A percentile compares a stretch with the other conserved stretches of the same genome.
Conservation (phyloP, 2,113 vertebrate genomes). For the Opisthocomus hoazin region DNA sequence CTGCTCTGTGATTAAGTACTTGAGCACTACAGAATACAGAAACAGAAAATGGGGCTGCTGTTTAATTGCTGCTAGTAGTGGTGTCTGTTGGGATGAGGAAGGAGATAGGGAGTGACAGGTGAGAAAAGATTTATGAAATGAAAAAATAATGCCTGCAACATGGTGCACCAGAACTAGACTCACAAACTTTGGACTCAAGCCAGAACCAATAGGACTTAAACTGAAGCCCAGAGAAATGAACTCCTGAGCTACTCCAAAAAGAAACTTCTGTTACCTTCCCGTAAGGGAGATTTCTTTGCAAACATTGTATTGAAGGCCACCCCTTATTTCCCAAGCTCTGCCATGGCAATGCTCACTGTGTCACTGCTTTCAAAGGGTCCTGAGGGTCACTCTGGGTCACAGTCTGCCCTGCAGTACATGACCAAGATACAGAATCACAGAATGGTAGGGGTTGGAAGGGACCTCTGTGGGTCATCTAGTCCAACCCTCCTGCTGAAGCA, state of each 20-base stretch:
- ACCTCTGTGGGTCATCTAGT: too few relatives aligned
- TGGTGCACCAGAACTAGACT: neutral
- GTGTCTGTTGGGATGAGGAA: neutral
- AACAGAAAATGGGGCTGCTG: neutral
- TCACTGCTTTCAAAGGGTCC: neutral
- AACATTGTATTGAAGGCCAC: neutral
- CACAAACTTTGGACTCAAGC: neutral
- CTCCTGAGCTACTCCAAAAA: neutral
- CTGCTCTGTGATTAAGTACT: neutral
- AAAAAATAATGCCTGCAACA: neutral
- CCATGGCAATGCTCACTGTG: neutral
- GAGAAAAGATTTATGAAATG: neutral
- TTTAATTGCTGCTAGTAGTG: neutral
- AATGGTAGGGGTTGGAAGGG: too few relatives aligned
- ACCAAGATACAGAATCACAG: neutral
- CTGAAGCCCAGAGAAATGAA: neutral
- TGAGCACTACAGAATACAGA: neutral
- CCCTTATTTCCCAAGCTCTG: neutral
- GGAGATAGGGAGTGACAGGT: neutral
- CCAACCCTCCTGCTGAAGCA: too few relatives aligned
- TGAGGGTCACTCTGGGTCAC: neutral
- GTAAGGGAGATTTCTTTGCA: neutral
- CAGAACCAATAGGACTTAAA: neutral
- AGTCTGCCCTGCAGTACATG: neutral
- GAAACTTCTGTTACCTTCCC: neutral